These are phyloP conservation scores for Eubucco bourcierii DNA, from an alignment of 2,113 vertebrate genomes.

Conservation along the genomic window DNA sequence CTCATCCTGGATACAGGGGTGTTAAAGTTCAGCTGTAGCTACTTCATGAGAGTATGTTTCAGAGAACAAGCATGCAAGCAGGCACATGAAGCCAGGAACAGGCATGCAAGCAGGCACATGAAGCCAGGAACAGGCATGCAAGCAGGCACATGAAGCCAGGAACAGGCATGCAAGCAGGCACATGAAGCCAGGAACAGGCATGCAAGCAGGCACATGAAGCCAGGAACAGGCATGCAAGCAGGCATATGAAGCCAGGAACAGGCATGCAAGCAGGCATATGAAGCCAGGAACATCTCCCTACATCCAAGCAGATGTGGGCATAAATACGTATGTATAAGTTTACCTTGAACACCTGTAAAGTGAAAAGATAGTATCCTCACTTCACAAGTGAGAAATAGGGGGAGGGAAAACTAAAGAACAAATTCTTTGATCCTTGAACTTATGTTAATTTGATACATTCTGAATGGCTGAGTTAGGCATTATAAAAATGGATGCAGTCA, in stretches of 20 bases:
- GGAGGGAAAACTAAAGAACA: background rate
- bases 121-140: no score
- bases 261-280: fast-evolving
- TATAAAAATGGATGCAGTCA: background rate
- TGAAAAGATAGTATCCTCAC: background rate
- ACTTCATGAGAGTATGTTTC: background rate
- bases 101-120: fast-evolving
- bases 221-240: fast-evolving
- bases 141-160: no score
- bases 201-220: no score
- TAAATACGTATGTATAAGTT: fast-evolving
- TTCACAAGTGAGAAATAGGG: background rate
- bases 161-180: no score
- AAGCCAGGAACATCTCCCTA: no score
- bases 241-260: background rate
- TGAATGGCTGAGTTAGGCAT: background rate
- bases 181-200: no score
- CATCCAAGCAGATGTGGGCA: background rate
- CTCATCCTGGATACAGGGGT: background rate
- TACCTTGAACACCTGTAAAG: background rate
- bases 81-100: background rate
- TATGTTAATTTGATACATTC: background rate
- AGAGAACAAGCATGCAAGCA: fast-evolving
- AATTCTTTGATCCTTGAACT: background rate
- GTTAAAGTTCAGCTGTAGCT: background rate